A percentile compares a stretch with the other conserved stretches of the same genome.
phyloP scores from a whole-genome alignment of 2,888 invertebrate genomes.

The Cryptus armator region DNA sequence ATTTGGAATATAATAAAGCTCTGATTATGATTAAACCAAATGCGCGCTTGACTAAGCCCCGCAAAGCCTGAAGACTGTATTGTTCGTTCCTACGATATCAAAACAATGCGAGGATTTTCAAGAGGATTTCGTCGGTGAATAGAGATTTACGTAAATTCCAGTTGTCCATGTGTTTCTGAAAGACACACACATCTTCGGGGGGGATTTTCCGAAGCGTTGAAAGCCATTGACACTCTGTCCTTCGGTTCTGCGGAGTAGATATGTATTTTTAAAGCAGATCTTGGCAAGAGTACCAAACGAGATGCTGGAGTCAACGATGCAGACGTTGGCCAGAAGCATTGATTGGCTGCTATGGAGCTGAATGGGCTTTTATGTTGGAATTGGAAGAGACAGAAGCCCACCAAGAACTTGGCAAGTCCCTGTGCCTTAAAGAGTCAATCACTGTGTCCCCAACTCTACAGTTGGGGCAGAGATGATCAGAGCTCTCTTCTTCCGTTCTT shows the following conservation, averaged over 20 bases:
- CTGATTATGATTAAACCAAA: slow-evolving; percentile 26
- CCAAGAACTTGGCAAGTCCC: slow-evolving; percentile 6
- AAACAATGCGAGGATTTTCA: neutral
- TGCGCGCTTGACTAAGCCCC: neutral
- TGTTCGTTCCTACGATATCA: neutral
- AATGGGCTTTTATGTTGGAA: slow-evolving; percentile 16
- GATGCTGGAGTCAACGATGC: neutral
- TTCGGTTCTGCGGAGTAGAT: slow-evolving; percentile 14
- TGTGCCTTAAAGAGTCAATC: slow-evolving; percentile 26
- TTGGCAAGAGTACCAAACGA: slow-evolving; percentile 4
- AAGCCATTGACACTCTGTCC: slow-evolving; percentile 39
- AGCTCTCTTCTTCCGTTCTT: slow-evolving; percentile 60
- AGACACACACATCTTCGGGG: slow-evolving; percentile 11
- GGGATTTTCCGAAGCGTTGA: slow-evolving; percentile 25
- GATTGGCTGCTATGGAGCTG: neutral
- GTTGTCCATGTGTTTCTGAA: slow-evolving; percentile 4
- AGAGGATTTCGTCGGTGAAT: slow-evolving; percentile 29
- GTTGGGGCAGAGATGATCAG: slow-evolving; percentile 28
- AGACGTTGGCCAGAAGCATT: slow-evolving; percentile 5
- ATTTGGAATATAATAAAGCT: slow-evolving; percentile 38
- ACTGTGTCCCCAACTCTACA: neutral
- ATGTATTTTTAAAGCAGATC: slow-evolving; percentile 45
- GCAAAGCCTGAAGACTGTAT: neutral
- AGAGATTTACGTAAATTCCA: slow-evolving; percentile 48
- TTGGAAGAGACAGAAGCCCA: neutral